These are phyloP conservation scores for Petromus typicus DNA, from an alignment of 2,113 vertebrate genomes.

Conservation along the genomic window DNA sequence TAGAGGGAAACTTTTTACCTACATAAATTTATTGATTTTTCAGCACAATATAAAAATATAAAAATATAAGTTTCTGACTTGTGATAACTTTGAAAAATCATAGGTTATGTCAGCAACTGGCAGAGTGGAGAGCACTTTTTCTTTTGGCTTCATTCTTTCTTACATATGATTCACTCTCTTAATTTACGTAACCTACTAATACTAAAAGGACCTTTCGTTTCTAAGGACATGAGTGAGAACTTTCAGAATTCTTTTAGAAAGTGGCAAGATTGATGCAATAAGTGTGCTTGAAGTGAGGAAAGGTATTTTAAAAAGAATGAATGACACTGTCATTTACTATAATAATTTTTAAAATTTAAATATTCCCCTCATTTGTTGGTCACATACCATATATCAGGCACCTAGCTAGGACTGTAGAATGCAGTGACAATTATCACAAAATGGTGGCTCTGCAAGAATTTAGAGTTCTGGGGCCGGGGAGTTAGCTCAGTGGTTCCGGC, in stretches of 20 bases:
- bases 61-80: background rate
- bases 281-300: background rate
- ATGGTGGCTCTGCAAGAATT: background rate
- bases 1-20: background rate
- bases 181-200: too few species aligned
- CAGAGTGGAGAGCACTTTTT: background rate
- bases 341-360: background rate
- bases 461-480: too few species aligned
- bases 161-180: background rate
- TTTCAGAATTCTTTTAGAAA: background rate
- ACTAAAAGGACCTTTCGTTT: background rate
- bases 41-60: background rate
- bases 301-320: background rate
- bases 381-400: background rate
- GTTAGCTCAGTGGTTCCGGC: too few species aligned
- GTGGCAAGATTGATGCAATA: background rate
- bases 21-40: background rate
- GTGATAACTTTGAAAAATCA: background rate
- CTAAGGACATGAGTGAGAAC: background rate
- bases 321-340: background rate
- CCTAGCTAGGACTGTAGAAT: background rate
- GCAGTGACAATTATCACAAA: background rate
- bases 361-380: background rate
- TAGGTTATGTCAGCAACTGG: background rate
- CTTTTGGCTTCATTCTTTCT: background rate